Conservation (phyloP, 2,113 vertebrate species). For the Ameiurus melas region DNA sequence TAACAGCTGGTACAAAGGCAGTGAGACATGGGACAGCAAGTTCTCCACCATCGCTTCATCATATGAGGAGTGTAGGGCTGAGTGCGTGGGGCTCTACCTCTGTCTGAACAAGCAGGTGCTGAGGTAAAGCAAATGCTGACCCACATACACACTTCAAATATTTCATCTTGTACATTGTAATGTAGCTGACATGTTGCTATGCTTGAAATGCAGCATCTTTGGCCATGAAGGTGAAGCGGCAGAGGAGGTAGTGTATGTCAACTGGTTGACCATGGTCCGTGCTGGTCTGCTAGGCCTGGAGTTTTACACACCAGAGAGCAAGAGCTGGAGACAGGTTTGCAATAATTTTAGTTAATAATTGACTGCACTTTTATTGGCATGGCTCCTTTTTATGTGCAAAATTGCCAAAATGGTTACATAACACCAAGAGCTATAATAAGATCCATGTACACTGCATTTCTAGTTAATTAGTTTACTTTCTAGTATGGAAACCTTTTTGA, state of each 20-base stretch:
- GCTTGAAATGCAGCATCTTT: conserved; percentile 77
- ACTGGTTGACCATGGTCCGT: conserved; percentile 91
- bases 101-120: conserved; percentile 83
- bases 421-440: not conserved
- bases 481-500: not conserved
- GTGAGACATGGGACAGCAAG: conserved; percentile 91
- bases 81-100: conserved; percentile 89
- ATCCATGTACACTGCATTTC: not conserved
- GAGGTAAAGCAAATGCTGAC: conserved; percentile 60
- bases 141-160: not conserved
- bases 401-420: conserved; percentile 9
- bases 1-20: conserved; percentile 84
- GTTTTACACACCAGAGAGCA: conserved; percentile 84
- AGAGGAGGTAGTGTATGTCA: conserved; percentile 83
- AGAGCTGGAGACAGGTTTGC: conserved; percentile 86
- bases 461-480: not conserved
- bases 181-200: not conserved
- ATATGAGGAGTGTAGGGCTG: conserved; percentile 89
- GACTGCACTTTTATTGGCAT: not conserved
- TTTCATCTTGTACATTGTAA: not conserved
- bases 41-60: conserved; percentile 88
- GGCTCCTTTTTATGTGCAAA: not conserved
- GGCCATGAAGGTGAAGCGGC: conserved; percentile 79
- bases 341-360: not conserved
- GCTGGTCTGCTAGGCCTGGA: conserved; percentile 84